These are phyloP conservation scores for Strongylocentrotus purpuratus DNA, from an alignment of 35 echinoderm and acorn worm genomes.

Conservation along the genomic window DNA sequence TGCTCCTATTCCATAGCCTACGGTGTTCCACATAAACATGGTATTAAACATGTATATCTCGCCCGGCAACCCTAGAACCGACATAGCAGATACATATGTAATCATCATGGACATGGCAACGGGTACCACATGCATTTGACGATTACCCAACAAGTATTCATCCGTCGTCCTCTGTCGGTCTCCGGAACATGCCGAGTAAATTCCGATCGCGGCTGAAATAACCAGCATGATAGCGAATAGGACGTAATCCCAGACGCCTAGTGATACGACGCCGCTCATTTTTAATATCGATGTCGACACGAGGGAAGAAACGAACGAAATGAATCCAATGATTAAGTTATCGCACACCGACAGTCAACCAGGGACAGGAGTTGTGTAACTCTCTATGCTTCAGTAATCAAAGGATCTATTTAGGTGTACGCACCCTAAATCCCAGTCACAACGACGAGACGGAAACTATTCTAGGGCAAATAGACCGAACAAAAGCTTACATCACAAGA, in stretches of 20 bases:
- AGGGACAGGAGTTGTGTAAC: too few relatives aligned
- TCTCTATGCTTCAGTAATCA: too few relatives aligned
- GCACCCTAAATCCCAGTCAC: too few relatives aligned
- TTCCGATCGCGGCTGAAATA: slow-evolving; percentile 56
- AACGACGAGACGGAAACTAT: too few relatives aligned
- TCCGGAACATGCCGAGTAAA: slow-evolving; percentile 60
- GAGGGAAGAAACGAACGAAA: too few relatives aligned
- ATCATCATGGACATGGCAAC: slow-evolving; percentile 36
- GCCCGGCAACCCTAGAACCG: not conserved
- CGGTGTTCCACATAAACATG: slow-evolving; percentile 20
- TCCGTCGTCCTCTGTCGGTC: slow-evolving; percentile 15
- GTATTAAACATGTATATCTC: slow-evolving; percentile 23
- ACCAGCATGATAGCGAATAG: slow-evolving; percentile 57
- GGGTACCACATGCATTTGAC: slow-evolving; percentile 20
- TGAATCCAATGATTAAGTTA: too few relatives aligned
- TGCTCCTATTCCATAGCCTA: not conserved
- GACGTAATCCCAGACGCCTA: slow-evolving; percentile 63
- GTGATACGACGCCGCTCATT: not conserved
- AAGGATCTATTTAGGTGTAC: too few relatives aligned
- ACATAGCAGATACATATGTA: slow-evolving; percentile 42
- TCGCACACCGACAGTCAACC: too few relatives aligned
- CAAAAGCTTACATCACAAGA: too few relatives aligned
- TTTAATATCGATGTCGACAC: too few relatives aligned
- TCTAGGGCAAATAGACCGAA: too few relatives aligned
- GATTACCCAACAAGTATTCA: slow-evolving; percentile 31